phyloP scores from a whole-genome alignment of 2,888 invertebrate genomes.

The Lasioglossum zephyrum region DNA sequence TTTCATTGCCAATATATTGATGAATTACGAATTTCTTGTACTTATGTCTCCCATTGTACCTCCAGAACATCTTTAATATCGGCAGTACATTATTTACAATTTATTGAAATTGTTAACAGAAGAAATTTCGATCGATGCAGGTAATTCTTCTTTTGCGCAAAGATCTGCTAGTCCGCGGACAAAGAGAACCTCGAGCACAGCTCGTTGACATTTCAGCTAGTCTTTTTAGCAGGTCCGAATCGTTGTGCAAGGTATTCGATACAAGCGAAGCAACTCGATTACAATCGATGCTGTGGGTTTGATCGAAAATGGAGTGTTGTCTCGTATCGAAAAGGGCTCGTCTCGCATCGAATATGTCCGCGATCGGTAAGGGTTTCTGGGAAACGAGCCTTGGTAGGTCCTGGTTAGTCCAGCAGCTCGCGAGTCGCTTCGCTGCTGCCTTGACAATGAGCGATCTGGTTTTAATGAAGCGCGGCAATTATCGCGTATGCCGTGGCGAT shows the following conservation, averaged over 20 bases:
- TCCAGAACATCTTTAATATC: too few relatives aligned
- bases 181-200: not conserved
- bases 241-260: not conserved
- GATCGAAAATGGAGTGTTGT: not conserved
- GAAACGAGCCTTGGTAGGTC: conserved; percentile 43
- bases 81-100: too few relatives aligned
- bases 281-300: not conserved
- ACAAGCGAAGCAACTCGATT: not conserved
- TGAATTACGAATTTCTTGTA: too few relatives aligned
- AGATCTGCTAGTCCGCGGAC: not conserved
- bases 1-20: too few relatives aligned
- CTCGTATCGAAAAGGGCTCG: not conserved
- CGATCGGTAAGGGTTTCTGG: conserved; percentile 32
- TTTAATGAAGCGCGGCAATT: conserved; percentile 66
- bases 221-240: not conserved
- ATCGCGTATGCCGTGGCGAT: conserved; percentile 55
- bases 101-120: not conserved
- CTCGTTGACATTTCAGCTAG: not conserved
- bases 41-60: too few relatives aligned
- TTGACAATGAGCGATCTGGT: conserved; percentile 57
- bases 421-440: conserved; percentile 39
- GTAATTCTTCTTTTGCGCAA: not conserved
- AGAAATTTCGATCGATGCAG: not conserved
- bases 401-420: conserved; percentile 36
- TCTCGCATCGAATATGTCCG: not conserved